Percentiles rank a stretch among this genome's conserved stretches.
Evolutionary conservation across 2,888 invertebrate species (phyloP).

Genomic region (Netelia fuscicornis): DNA sequence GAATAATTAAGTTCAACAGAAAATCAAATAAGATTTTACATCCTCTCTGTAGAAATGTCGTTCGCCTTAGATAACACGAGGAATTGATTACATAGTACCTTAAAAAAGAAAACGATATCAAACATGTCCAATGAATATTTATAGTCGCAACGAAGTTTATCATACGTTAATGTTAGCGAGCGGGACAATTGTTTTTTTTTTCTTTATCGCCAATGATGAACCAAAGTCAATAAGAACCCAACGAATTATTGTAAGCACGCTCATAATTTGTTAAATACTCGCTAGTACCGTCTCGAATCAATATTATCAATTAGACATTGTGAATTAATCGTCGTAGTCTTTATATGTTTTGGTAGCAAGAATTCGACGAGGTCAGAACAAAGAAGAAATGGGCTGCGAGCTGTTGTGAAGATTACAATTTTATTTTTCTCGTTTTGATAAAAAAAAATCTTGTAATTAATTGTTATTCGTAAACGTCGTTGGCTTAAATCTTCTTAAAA

Average conservation of each 20-base stretch:
- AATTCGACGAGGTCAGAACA: too few relatives aligned
- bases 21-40: background rate
- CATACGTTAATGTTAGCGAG: conserved; percentile 13
- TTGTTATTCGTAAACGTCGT: too few relatives aligned
- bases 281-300: conserved; percentile 15
- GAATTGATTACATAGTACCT: conserved; percentile 19
- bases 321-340: too few relatives aligned
- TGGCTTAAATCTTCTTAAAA: too few relatives aligned
- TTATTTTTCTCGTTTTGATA: too few relatives aligned
- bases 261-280: conserved; percentile 25
- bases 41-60: background rate
- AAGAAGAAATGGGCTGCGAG: too few relatives aligned
- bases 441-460: too few relatives aligned
- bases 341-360: too few relatives aligned
- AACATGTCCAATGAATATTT: conserved; percentile 6
- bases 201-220: conserved; percentile 9
- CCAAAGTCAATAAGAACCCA: background rate
- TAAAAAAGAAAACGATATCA: conserved; percentile 1
- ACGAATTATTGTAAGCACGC: background rate
- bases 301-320: too few relatives aligned
- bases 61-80: conserved; percentile 4
- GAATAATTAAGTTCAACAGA: background rate
- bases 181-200: background rate
- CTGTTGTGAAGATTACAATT: too few relatives aligned
- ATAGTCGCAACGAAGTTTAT: conserved; percentile 21